Base-by-base conservation (phyloP, 2,888 invertebrate genomes). In the Teleogryllus oceanicus region DNA sequence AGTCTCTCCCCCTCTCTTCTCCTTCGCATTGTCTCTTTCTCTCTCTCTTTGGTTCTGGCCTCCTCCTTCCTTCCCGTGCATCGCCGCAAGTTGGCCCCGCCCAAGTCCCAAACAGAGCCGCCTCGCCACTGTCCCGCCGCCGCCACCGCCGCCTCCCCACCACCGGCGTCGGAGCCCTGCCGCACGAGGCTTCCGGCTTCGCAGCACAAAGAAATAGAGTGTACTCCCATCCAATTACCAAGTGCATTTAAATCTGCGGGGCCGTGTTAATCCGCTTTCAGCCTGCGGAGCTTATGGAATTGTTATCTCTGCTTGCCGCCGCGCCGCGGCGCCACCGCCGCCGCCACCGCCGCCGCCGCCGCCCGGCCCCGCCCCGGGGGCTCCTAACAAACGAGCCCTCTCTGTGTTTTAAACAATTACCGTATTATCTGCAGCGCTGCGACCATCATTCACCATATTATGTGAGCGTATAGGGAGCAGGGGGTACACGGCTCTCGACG, bases 221-320 rank as follows among this genome's bases (percentile, higher is more conserved):
- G 62, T 62, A 18, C 62, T 62, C 62, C 62, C 62, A 62, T 62
- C 62, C 62, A 62, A 62, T 62, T 62, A 62, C 62, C 62, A 62
- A 62, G 62, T 62, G 62, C 62, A 62, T 62, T 62, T 62, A 62
- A 62, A 62, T 62, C 62, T 62, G 62, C 62, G 62, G 16, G 16
- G n/a, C 62, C 62, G 62, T 62, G 62, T n/a, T 62, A 62, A 62
- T 62, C 62, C 62, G 62, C 62, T 62, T 62, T 62, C 62, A 62
- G 62, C 13, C 16, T n/a, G 13, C 62, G 62, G 62, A 62, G 83
- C 83, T 83, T 83, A 81, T 83, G 83, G 83, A 82, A 81, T 83
- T 82, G 83, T 82, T 83, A 83, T 83, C 83, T 82, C 81, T 62
- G 75, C 77, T 50, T 78, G 79, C 79, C 50, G 76, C 78, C 76